phyloP scores from a whole-genome alignment of 2,888 invertebrate genomes.

The Masnerella sp. region DNA sequence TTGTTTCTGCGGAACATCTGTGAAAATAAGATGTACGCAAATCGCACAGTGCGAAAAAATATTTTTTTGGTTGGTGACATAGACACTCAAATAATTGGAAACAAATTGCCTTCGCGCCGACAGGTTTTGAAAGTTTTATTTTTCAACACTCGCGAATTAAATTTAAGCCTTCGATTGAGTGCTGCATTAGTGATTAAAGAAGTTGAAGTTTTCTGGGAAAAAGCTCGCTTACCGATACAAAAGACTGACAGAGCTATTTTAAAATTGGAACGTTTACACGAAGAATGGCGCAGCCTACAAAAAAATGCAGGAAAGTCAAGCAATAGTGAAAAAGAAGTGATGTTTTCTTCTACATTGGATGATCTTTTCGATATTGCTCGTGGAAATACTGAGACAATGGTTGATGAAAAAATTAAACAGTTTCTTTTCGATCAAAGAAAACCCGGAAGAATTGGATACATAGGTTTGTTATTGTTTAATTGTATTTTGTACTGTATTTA shows the following conservation, averaged over 20 bases:
- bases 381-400: conserved; percentile 42
- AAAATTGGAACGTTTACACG: conserved; percentile 63
- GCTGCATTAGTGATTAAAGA: conserved; percentile 51
- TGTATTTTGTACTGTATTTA: conserved; percentile 4
- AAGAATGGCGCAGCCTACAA: conserved; percentile 69
- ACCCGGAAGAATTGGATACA: conserved; percentile 27
- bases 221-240: conserved; percentile 53
- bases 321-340: conserved; percentile 40
- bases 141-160: conserved; percentile 52
- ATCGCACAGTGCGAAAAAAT: conserved; percentile 5
- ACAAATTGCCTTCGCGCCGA: conserved; percentile 58
- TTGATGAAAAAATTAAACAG: conserved; percentile 22
- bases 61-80: conserved; percentile 31
- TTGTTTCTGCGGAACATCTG: not conserved
- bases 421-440: conserved; percentile 33
- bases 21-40: not conserved
- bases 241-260: conserved; percentile 49
- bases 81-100: conserved; percentile 38
- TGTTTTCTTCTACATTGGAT: conserved; percentile 44
- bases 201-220: conserved; percentile 59
- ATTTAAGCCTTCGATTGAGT: conserved; percentile 51
- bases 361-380: conserved; percentile 59
- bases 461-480: conserved; percentile 21
- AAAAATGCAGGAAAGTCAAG: conserved; percentile 61
- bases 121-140: conserved; percentile 60